Conservation (phyloP, 2,113 vertebrate genomes). For the Leptobrachium ailaonicum region DNA sequence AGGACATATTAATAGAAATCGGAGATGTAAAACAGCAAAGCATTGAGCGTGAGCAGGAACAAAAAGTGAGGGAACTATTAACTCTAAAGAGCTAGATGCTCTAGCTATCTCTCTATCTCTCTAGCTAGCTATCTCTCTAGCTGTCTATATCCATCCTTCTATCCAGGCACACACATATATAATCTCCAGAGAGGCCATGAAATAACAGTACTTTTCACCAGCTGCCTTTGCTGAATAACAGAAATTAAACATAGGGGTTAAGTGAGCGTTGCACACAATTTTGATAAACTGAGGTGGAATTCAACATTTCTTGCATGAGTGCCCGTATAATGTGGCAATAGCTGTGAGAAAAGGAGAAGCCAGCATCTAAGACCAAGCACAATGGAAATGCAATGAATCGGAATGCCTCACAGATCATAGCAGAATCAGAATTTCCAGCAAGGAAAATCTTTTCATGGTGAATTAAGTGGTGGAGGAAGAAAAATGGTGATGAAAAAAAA, state of each 20-base stretch:
- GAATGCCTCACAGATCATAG: conserved; percentile 99
- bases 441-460: conserved; percentile 99
- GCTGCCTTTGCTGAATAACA: neutral
- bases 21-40: no score
- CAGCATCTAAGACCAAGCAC: conserved; percentile 87
- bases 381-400: conserved; percentile 97
- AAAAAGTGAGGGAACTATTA: no score
- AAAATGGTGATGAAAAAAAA: conserved; percentile 78
- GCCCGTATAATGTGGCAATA: conserved; percentile 89
- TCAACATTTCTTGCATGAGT: conserved; percentile 92
- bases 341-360: conserved; percentile 84
- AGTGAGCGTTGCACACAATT: conserved; percentile 66
- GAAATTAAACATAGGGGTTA: conserved; percentile 71
- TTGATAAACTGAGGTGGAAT: conserved; percentile 85
- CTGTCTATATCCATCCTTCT: no score
- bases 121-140: no score
- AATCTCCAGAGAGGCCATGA: no score
- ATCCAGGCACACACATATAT: no score
- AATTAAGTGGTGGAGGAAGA: conserved; percentile 97
- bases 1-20: no score
- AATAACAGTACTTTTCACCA: no score
- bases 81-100: no score
- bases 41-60: no score
- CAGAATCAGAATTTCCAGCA: conserved; percentile 99
- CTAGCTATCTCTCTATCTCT: no score